A percentile compares a stretch with the other conserved stretches of the same genome.
phyloP scores from a whole-genome alignment of 2,797 vertebrate genomes.

The Dipus sagitta region DNA sequence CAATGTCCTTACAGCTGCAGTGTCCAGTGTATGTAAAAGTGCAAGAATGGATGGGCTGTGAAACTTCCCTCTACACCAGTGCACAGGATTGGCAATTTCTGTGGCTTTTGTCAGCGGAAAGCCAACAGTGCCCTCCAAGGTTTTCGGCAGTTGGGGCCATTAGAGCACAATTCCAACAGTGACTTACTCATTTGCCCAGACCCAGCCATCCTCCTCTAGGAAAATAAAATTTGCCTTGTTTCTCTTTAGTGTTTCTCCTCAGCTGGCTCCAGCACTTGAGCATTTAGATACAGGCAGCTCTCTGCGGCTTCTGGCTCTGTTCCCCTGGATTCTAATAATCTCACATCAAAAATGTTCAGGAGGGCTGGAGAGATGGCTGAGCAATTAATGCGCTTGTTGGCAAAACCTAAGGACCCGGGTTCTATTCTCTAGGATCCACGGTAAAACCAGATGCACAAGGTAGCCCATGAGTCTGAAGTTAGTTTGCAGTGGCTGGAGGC shows the following conservation, averaged over 20 bases:
- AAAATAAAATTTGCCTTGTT: not conserved
- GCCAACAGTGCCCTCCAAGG: not conserved
- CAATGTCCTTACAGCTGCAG: fast-evolving
- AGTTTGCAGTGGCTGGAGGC: no score
- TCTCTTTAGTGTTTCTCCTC: not conserved
- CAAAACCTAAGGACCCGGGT: no score
- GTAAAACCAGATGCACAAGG: no score
- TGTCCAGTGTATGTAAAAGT: fast-evolving
- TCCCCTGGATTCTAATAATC: not conserved
- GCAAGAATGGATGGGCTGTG: no score
- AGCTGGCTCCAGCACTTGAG: no score
- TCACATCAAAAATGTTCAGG: not conserved
- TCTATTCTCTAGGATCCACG: no score
- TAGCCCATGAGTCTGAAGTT: no score
- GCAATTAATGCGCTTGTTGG: no score
- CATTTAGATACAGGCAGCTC: not conserved
- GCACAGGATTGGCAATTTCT: not conserved
- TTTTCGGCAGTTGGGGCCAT: not conserved
- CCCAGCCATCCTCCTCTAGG: not conserved
- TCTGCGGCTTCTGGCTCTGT: not conserved
- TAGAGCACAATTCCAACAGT: not conserved
- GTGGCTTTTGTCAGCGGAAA: not conserved
- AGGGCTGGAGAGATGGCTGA: no score
- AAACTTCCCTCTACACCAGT: no score
- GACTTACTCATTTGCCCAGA: not conserved